Base-by-base conservation (phyloP, 2,888 invertebrate species). In the Germaria angustata region DNA sequence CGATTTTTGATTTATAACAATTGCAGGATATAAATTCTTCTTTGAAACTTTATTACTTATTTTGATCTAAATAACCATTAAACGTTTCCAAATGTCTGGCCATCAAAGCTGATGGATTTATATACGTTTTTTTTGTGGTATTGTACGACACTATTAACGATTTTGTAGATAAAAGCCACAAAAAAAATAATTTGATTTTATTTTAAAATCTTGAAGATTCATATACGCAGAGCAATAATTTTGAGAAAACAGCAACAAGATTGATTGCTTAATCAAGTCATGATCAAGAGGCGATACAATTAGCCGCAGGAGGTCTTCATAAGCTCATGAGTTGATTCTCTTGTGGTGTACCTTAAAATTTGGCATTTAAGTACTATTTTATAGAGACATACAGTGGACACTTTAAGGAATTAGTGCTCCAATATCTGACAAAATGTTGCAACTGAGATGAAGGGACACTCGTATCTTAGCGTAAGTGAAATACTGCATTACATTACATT, bases 231-330 rank as follows among this genome's bases (percentile, higher is more conserved):
- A 55, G 72, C 17, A 51, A 53, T 15, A 55, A 17, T 51, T 63
- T 44, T 59, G 11, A 13, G 5, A 49, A 41, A 77, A 34, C 3
- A 36, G 32, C 39, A 51, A 66, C 51, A 85, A 84, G 84, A 87
- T 86, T 87, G 89, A 89, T 89, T 87, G 87, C 89, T 89, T 88
- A 88, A 89, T 89, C 88, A 86, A 84, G 84, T 78, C 84, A 84
- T 84, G 84, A 85, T 86, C 86, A 81, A 84, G 81, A 80, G 80
- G 85, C 84, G 86, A 86, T 86, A 87, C 87, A 87, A 87, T 87
- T 87, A 88, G 88, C 88, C 88, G 86, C 88, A 86, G 88, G 88
- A 85, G 86, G 84, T 68, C 81, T 83, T 78, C 79, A 83, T 85
- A 87, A 86, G 85, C 84, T 55, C 1, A 55, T 71, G 1, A 55